Conservation (phyloP, 1,140 invertebrate genomes). For the Cyclargus thomasi region DNA sequence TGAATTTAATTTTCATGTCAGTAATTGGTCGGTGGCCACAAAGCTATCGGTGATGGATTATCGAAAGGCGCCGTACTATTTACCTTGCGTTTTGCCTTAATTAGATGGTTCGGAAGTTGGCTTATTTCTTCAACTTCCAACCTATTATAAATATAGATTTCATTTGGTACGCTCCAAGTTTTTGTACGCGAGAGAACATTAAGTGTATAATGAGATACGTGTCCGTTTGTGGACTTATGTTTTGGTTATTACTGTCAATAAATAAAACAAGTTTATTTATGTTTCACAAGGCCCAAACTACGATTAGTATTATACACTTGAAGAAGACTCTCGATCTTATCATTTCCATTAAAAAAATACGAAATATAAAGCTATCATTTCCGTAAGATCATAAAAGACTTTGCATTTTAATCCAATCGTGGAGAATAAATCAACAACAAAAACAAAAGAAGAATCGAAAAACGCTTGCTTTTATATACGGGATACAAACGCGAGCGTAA, state of each 20-base stretch:
- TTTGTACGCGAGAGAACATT: conserved; percentile 30
- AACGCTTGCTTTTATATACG: conserved; percentile 56
- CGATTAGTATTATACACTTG: not conserved
- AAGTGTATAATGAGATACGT: not conserved
- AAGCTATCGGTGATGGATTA: conserved; percentile 74
- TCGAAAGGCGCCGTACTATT: conserved; percentile 68
- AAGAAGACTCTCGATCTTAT: not conserved
- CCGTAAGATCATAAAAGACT: not conserved
- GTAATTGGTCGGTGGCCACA: conserved; percentile 74
- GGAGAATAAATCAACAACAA: conserved; percentile 16
- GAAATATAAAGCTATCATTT: too few species aligned
- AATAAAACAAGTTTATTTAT: not conserved
- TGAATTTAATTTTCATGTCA: conserved; percentile 75
- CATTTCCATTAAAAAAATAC: too few species aligned
- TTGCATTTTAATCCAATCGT: conserved; percentile 3
- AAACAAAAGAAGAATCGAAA: conserved; percentile 58
- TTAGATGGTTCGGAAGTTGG: conserved; percentile 70
- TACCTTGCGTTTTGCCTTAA: conserved; percentile 60
- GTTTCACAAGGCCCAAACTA: not conserved
- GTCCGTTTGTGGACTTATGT: not conserved
- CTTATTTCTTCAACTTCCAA: conserved; percentile 67
- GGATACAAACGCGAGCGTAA: conserved; percentile 50
- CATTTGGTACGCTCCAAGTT: conserved; percentile 44
- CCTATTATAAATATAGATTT: conserved; percentile 71
- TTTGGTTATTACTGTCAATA: not conserved